A percentile compares a stretch with the other conserved stretches of the same genome.
Evolutionary conservation across 2,113 vertebrate genomes (phyloP).

Genomic region (Mesitornis unicolor): DNA sequence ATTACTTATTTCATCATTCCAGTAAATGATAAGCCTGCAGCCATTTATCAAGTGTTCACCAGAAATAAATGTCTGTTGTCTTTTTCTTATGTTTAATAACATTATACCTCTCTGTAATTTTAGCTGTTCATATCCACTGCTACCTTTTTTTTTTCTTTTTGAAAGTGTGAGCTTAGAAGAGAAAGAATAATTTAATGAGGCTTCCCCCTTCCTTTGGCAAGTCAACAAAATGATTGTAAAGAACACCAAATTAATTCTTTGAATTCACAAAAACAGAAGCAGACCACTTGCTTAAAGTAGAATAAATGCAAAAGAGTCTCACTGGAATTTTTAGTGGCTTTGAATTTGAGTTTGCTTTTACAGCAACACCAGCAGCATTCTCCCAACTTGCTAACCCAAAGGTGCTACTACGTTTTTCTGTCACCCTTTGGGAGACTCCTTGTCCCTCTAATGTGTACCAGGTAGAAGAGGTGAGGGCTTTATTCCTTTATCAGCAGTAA

Average conservation of each 20-base stretch:
- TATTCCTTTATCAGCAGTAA: background rate
- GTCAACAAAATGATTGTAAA: background rate
- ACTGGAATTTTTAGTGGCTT: background rate
- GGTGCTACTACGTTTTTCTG: background rate
- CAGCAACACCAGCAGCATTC: background rate
- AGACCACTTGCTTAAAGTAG: background rate
- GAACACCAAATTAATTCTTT: background rate
- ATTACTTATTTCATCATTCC: constrained; percentile 3
- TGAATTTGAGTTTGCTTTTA: background rate
- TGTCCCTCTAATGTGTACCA: background rate
- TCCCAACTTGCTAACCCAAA: background rate
- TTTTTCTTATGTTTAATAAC: constrained; percentile 24
- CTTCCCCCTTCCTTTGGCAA: background rate
- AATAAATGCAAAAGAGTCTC: background rate
- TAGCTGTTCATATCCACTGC: background rate
- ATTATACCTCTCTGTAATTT: background rate
- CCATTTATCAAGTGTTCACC: constrained; percentile 20
- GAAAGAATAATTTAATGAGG: background rate
- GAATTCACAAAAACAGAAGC: background rate
- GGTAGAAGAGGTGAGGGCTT: background rate
- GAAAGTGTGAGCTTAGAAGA: background rate
- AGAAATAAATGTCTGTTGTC: constrained; percentile 22
- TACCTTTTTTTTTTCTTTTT: background rate
- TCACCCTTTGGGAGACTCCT: background rate
- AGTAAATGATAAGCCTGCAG: constrained; percentile 26